Conservation (phyloP, 1,140 invertebrate genomes). For the Megathymus violae region DNA sequence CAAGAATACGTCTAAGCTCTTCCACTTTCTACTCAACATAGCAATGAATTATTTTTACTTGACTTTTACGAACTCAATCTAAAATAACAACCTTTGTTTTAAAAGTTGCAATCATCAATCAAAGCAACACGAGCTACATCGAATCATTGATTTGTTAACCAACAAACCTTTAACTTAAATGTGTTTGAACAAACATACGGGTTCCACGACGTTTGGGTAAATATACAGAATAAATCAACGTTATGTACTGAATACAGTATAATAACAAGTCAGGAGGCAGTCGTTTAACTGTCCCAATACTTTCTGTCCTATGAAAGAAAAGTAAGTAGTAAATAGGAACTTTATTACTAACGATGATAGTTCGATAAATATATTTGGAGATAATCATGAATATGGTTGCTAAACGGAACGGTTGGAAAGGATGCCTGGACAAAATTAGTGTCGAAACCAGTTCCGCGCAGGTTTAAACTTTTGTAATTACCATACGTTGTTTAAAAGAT, state of each 20-base stretch:
- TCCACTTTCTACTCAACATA: no score
- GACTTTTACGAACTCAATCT: no score
- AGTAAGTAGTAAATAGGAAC: neutral
- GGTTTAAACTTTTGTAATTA: no score
- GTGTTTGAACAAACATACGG: conserved; percentile 21
- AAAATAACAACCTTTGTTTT: no score
- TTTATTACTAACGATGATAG: neutral
- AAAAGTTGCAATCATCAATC: neutral
- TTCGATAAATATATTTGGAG: no score
- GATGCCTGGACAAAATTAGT: no score
- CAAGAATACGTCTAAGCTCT: no score
- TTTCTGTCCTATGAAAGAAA: conserved; percentile 9
- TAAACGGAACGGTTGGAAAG: no score
- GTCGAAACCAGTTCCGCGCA: no score
- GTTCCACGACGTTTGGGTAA: neutral
- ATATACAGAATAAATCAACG: conserved; percentile 12
- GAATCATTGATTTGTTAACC: neutral
- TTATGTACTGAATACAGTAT: conserved; percentile 14
- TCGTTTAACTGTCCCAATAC: conserved; percentile 28
- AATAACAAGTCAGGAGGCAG: conserved; percentile 21
- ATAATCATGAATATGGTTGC: no score
- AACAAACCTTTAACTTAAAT: neutral
- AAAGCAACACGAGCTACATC: neutral
- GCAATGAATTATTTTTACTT: no score
- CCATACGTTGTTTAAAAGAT: no score